These are phyloP conservation scores for Eupithecia exiguata DNA, from an alignment of 2,888 invertebrate genomes.

Conservation along the genomic window DNA sequence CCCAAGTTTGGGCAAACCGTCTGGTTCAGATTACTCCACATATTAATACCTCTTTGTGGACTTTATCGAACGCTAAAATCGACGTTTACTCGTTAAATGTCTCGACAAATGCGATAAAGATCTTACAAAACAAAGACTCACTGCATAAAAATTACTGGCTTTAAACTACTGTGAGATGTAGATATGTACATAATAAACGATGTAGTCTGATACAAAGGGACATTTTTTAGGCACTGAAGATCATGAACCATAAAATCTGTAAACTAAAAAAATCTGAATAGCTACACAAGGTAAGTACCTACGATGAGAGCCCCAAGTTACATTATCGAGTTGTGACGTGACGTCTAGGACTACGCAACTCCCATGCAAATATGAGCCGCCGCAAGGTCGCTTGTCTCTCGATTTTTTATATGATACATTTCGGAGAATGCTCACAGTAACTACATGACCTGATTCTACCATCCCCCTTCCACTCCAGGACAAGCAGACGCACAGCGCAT, in stretches of 20 bases:
- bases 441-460: too few species aligned
- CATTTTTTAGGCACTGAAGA: neutral
- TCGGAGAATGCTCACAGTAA: too few species aligned
- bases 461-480: too few species aligned
- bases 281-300: too few species aligned
- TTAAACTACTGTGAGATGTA: neutral
- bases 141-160: neutral
- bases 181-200: neutral
- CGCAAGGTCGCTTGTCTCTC: too few species aligned
- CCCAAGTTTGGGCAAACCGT: slow-evolving; percentile 75
- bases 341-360: too few species aligned
- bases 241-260: neutral
- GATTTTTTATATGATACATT: too few species aligned
- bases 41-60: slow-evolving; percentile 60
- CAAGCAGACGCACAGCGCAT: too few species aligned
- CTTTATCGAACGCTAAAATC: slow-evolving; percentile 43
- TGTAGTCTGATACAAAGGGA: neutral
- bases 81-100: slow-evolving; percentile 35
- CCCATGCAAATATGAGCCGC: too few species aligned
- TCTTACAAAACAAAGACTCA: slow-evolving; percentile 31
- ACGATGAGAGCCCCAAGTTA: too few species aligned
- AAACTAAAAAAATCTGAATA: too few species aligned
- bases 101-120: slow-evolving; percentile 39
- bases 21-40: slow-evolving; percentile 59
- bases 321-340: too few species aligned